Base-by-base conservation (phyloP, 2,888 invertebrate species). In the Geophilus truncorum region DNA sequence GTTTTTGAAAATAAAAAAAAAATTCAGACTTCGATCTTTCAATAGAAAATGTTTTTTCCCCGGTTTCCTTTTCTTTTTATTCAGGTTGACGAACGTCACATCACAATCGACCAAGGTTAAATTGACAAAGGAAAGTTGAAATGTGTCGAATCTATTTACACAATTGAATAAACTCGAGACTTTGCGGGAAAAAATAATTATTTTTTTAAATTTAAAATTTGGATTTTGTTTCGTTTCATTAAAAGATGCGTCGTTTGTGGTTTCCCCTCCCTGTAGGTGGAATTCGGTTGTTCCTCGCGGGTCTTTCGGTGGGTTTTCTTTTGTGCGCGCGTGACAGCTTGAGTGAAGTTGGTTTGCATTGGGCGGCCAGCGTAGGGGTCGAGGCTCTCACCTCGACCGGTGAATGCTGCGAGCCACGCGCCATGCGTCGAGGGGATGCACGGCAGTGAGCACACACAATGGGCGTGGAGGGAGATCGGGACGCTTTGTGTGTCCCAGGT, bases 321-420 rank as follows among this genome's bases (percentile, higher is more conserved):
- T 70, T 70, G 70, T 70, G 70, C 12, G 45, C 45, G 78, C 36
- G 40, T 78, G 79, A 79, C 79, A 79, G 79, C 79, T 79, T 79
- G 79, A 79, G 79, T 79, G 79, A 79, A 40, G 79, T 57, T 25
- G 36, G 78, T 78, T 78, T 78, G 78, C 23, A 78, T 78, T 78
- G 78, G 78, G 40, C 78, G 78, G 25, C 45, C 12, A 45, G 45
- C 78, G 78, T 78, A 36, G 34, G 45, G 40, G 45, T 28, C 77
- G 77, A 36, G 77, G 77, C 77, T 77, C 34, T 28, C 62, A 79
- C 79, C 79, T 78, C 70, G 32, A 28, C 57, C 30, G 79, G 28
- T 30, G 78, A 45, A 45, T 25, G 28, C 28, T 51, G 9, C 28
- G 62, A 62, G 79, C 57, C 79, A 79, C 79, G 79, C 62, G 79